Percentiles rank a stretch among this genome's conserved stretches.
phyloP scores from a whole-genome alignment of 2,113 vertebrate species.

The Chionis minor region DNA sequence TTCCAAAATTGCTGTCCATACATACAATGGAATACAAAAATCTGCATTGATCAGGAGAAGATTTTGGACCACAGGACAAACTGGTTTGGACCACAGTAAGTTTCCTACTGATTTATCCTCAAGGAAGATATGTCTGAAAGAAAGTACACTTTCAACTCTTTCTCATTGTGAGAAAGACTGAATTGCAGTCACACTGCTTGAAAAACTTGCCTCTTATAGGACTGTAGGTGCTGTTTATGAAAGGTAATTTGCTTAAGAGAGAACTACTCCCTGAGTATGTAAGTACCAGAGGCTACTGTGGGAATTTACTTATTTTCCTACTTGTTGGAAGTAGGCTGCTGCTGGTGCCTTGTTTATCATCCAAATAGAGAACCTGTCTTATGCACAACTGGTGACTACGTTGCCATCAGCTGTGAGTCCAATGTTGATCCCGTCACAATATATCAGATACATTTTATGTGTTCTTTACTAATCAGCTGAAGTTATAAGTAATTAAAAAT shows the following conservation, averaged over 20 bases:
- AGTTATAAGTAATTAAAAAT: neutral
- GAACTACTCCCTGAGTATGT: neutral
- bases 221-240: neutral
- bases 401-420: neutral
- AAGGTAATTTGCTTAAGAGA: neutral
- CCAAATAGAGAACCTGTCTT: neutral
- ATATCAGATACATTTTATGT: neutral
- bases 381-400: neutral
- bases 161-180: neutral
- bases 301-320: neutral
- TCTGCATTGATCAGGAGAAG: neutral
- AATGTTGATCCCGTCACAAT: neutral
- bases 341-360: neutral
- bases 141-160: neutral
- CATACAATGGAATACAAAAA: neutral
- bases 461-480: neutral
- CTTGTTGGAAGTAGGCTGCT: neutral
- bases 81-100: neutral
- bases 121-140: neutral
- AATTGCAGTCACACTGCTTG: neutral
- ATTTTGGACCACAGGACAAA: neutral
- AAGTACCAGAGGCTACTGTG: neutral
- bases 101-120: neutral
- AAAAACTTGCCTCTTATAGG: neutral
- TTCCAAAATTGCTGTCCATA: neutral